Percentiles rank a stretch among this genome's conserved stretches.
Conservation (phyloP, 2,797 vertebrate genomes). For the Tiaroga cobitis region DNA sequence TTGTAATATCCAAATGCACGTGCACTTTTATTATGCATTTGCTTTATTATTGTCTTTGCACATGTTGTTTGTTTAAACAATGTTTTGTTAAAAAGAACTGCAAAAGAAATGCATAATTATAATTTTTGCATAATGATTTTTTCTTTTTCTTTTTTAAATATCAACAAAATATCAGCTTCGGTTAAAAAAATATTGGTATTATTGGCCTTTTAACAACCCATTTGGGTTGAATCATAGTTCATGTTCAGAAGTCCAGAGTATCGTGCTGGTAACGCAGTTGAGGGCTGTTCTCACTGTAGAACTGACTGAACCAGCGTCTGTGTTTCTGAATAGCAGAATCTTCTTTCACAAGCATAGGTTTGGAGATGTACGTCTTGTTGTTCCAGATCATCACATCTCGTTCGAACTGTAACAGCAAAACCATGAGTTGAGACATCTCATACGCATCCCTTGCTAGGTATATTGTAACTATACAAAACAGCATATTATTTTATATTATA, state of each 20-base stretch:
- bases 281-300: conserved; percentile 83
- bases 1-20: not conserved
- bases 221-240: not conserved
- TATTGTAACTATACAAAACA: not conserved
- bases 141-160: not conserved
- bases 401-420: conserved; percentile 77
- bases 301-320: conserved; percentile 86
- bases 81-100: conserved; percentile 1
- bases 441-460: not conserved
- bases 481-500: not conserved
- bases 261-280: conserved; percentile 66
- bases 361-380: conserved; percentile 84
- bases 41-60: conserved; percentile 6
- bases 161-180: conserved; percentile 11
- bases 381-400: conserved; percentile 89
- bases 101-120: not conserved
- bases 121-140: not conserved
- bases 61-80: conserved; percentile 1
- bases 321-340: conserved; percentile 83
- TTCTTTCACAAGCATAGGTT: conserved; percentile 84
- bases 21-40: conserved; percentile 20
- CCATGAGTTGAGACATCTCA: not conserved
- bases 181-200: conserved; percentile 35
- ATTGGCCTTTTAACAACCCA: not conserved
- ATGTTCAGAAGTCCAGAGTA: conserved; percentile 77